Conservation (phyloP, 2,797 vertebrate genomes). For the Propithecus deckenii region DNA sequence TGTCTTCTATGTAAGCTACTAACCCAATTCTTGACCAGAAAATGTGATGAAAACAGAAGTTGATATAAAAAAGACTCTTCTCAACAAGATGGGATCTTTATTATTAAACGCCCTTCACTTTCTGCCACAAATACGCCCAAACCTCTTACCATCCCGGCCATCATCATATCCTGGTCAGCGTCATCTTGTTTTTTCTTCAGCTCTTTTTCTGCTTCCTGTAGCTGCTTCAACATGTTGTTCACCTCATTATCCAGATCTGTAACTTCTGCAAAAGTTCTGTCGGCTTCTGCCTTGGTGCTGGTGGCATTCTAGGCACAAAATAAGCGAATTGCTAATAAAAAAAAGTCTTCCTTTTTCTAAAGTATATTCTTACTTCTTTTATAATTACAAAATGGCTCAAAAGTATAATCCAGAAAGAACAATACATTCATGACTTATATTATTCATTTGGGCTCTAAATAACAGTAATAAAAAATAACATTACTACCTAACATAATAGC, state of each 20-base stretch:
- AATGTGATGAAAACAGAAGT: neutral
- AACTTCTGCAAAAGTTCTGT: slow-evolving; percentile 91
- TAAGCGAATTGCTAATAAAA: neutral
- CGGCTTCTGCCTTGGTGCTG: slow-evolving; percentile 91
- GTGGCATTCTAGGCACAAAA: slow-evolving; percentile 89
- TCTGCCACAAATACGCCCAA: neutral
- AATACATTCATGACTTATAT: neutral
- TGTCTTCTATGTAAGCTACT: slow-evolving; percentile 26
- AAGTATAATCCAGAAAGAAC: neutral
- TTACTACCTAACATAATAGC: neutral
- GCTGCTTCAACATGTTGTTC: slow-evolving; percentile 90
- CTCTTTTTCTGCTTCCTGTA: slow-evolving; percentile 91
- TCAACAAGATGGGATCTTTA: neutral
- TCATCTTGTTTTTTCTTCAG: slow-evolving; percentile 90
- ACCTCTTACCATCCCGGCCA: slow-evolving; percentile 92
- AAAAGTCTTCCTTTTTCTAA: neutral
- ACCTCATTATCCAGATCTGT: slow-evolving; percentile 91
- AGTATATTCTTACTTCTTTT: neutral
- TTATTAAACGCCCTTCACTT: neutral
- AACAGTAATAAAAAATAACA: neutral
- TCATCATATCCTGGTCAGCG: slow-evolving; percentile 95
- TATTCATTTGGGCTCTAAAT: neutral
- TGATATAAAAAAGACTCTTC: neutral
- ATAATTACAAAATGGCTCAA: neutral
- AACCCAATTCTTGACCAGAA: neutral